Base-by-base conservation (phyloP, 2,113 vertebrate species). In the Nothoprocta perdicaria region DNA sequence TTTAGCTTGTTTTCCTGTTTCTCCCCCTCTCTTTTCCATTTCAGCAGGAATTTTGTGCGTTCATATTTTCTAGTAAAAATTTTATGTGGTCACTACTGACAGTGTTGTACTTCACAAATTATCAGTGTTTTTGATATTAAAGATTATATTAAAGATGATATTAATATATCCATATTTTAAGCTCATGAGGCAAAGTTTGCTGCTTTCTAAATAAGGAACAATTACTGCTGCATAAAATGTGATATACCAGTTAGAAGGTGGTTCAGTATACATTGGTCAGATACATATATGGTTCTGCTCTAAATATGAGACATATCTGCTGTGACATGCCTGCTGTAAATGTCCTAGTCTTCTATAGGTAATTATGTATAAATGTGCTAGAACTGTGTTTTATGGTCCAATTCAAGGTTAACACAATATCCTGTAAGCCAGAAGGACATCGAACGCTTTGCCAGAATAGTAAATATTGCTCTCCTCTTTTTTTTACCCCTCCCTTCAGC, bases 371-470 rank as follows among this genome's bases (percentile, higher is more conserved):
- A 83, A 79, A 68, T 81, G 33, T 61, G 6, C 45, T 74, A 12
- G 31, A 73, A 63, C 40, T 85, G 61, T 84, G 55, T 61, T 95
- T 86, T 89, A 23, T 35, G 23, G 73, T 58, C 45, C 48, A 52
- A 74, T 73, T 91, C 91, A 94, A 84, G 75, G 79, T 92, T 92
- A 92, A n/a, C 24, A 48, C 31, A 86, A 33, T 68, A 76, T 45
- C 73, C 22, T 81, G 18, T 24, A 80, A 74, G 61, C 86, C 69
- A 94, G 55, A 73, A 82, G 27, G 50, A 48, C 8, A 21, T 1
- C 6, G 55, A 84, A 75, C 3, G 14, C 7, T 94, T 93, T 69
- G 9, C 53, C 35, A 80, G 77, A 90, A 91, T 43, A 93, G 86
- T 95, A 89, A 96, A 87, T 86, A 90, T 86, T 91, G 19, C 4